phyloP scores from a whole-genome alignment of 2,797 vertebrate species.

The Pygocentrus nattereri region DNA sequence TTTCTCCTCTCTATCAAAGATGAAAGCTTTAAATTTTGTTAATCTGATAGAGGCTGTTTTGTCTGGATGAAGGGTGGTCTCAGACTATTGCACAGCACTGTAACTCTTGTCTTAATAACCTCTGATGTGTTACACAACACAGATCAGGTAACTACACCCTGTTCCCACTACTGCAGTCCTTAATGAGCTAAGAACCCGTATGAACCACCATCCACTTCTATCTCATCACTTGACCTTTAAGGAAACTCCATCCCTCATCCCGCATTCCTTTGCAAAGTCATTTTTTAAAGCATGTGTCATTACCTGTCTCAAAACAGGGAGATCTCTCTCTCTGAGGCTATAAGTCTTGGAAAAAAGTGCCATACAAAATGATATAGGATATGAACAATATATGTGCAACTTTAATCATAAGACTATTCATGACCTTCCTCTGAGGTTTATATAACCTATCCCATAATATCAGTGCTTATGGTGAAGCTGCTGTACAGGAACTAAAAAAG shows the following conservation, averaged over 20 bases:
- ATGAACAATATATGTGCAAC: constrained; percentile 5
- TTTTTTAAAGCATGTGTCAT: constrained; percentile 51
- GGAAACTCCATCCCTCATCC: constrained; percentile 42
- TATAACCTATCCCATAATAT: not conserved
- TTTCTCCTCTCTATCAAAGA: no score
- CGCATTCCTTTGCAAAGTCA: constrained; percentile 54
- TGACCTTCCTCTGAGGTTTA: not conserved
- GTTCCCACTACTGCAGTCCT: not conserved
- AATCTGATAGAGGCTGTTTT: no score
- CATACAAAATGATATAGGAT: no score
- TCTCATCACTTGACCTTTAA: constrained; percentile 44
- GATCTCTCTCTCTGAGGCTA: constrained; percentile 30
- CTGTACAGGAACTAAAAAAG: no score
- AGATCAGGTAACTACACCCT: constrained; percentile 17
- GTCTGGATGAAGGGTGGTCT: no score
- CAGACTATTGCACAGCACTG: not conserved
- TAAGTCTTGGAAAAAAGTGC: not conserved
- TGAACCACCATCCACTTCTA: not conserved
- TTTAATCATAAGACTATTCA: constrained; percentile 28
- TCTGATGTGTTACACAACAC: constrained; percentile 8
- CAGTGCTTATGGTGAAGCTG: not conserved
- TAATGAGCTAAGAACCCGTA: not conserved
- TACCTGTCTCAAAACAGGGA: constrained; percentile 36
- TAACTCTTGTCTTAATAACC: not conserved
- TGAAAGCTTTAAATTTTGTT: no score